These are phyloP conservation scores for Carassius carassius DNA, from an alignment of 2,113 vertebrate genomes.

Conservation along the genomic window DNA sequence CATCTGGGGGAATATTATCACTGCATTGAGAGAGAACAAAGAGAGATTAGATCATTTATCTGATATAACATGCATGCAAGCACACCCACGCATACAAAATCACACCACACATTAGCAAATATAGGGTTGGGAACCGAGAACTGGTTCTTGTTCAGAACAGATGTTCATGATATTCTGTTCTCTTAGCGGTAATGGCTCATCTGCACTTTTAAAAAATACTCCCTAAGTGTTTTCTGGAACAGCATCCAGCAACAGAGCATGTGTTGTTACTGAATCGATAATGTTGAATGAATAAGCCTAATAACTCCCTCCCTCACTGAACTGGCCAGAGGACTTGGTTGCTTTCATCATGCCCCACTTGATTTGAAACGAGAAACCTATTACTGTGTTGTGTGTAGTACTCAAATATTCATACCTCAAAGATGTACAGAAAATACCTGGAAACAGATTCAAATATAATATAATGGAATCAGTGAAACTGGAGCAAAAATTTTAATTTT, in stretches of 20 bases:
- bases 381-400: neutral
- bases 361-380: neutral
- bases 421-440: neutral
- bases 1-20: conserved; percentile 85
- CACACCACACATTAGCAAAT: neutral
- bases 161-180: neutral
- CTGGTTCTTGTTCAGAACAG: neutral
- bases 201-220: neutral
- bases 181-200: neutral
- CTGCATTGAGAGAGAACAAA: conserved; percentile 54
- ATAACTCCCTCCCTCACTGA: neutral
- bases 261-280: neutral
- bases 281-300: neutral
- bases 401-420: neutral
- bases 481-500: neutral
- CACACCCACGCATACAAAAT: neutral
- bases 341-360: neutral
- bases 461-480: too few species aligned
- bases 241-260: neutral
- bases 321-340: neutral
- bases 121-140: neutral
- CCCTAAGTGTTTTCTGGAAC: neutral
- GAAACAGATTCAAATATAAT: neutral
- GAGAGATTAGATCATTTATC: conserved; percentile 24
- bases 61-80: conserved; percentile 1